Conservation (phyloP, 2,888 invertebrate species). For the Drosophila ochracea region DNA sequence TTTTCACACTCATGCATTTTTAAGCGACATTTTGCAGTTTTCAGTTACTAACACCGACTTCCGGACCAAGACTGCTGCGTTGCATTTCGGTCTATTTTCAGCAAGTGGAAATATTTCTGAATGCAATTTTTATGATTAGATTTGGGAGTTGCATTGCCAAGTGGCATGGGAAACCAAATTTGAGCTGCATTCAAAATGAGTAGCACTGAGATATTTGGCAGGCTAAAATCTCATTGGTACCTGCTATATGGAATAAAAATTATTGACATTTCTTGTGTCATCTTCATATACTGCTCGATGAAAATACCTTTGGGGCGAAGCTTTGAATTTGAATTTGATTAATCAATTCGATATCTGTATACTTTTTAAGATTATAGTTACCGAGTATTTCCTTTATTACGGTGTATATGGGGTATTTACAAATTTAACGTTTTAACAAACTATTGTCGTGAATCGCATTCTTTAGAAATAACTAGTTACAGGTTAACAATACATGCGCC, state of each 20-base stretch:
- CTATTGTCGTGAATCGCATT: slow-evolving; percentile 2
- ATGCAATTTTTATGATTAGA: slow-evolving; percentile 80
- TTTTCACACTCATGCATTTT: slow-evolving; percentile 79
- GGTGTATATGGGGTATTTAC: neutral
- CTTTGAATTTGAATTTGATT: neutral
- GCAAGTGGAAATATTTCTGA: slow-evolving; percentile 73
- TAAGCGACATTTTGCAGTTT: slow-evolving; percentile 74
- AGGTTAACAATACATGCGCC: slow-evolving; percentile 15
- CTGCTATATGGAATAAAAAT: neutral
- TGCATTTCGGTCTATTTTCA: slow-evolving; percentile 42
- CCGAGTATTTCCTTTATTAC: neutral
- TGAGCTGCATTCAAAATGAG: slow-evolving; percentile 52
- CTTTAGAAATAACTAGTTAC: slow-evolving; percentile 8
- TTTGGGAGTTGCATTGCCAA: slow-evolving; percentile 56
- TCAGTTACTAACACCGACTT: slow-evolving; percentile 66
- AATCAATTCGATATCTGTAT: neutral
- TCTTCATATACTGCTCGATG: slow-evolving; percentile 1
- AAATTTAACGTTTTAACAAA: neutral
- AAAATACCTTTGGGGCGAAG: neutral
- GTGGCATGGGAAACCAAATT: slow-evolving; percentile 41
- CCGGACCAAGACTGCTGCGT: slow-evolving; percentile 43
- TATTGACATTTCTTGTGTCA: slow-evolving; percentile 1
- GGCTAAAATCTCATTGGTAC: slow-evolving; percentile 26
- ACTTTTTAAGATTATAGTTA: no score
- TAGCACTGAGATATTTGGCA: slow-evolving; percentile 33